These are phyloP conservation scores for Ophioninae sp. DNA, from an alignment of 2,888 invertebrate species.

Conservation along the genomic window DNA sequence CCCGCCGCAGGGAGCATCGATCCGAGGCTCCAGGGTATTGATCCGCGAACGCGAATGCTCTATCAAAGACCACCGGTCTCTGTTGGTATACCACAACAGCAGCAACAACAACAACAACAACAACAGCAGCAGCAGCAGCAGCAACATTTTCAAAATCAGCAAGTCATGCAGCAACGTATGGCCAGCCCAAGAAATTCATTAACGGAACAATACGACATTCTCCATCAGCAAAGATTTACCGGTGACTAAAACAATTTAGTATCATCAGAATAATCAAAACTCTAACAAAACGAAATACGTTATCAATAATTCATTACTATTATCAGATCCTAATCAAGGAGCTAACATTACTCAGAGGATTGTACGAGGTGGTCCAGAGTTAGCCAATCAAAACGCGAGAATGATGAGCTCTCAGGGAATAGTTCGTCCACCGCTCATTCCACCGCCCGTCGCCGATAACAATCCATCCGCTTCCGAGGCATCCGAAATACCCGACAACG, in stretches of 20 bases:
- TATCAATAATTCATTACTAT: not conserved
- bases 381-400: slow-evolving; percentile 74
- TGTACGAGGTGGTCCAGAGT: slow-evolving; percentile 74
- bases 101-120: slow-evolving; percentile 76
- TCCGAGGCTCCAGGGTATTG: slow-evolving; percentile 82
- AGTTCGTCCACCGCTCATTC: slow-evolving; percentile 73
- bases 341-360: slow-evolving; percentile 74
- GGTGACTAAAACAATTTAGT: slow-evolving; percentile 65
- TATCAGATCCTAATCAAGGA: slow-evolving; percentile 74
- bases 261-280: not conserved
- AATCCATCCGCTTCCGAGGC: slow-evolving; percentile 78
- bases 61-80: slow-evolving; percentile 81
- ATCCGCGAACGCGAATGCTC: slow-evolving; percentile 83
- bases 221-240: slow-evolving; percentile 76
- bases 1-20: slow-evolving; percentile 77
- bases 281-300: not conserved
- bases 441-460: slow-evolving; percentile 73
- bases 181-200: slow-evolving; percentile 74
- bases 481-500: slow-evolving; percentile 86
- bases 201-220: slow-evolving; percentile 76
- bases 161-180: slow-evolving; percentile 77
- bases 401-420: slow-evolving; percentile 73
- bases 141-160: slow-evolving; percentile 75
- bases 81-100: slow-evolving; percentile 76
- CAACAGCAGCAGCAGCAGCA: slow-evolving; percentile 77